A percentile compares a stretch with the other conserved stretches of the same genome.
phyloP scores from a whole-genome alignment of 1,140 invertebrate genomes.

The Agraylea sexmaculata region DNA sequence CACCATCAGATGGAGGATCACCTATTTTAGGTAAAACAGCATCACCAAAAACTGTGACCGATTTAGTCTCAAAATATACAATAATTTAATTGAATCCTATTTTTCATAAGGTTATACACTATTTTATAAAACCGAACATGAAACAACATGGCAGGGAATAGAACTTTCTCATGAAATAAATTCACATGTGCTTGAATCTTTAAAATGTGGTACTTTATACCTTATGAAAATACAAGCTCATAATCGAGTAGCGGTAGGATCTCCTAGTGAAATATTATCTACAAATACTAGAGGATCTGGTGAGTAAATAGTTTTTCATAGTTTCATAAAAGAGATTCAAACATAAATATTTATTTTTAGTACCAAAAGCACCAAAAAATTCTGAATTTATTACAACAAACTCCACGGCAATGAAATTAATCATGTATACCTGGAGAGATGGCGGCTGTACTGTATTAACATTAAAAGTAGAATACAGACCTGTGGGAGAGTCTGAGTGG shows the following conservation, averaged over 20 bases:
- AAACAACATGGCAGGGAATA: constrained; percentile 50
- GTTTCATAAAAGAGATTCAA: not conserved
- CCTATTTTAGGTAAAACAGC: constrained; percentile 48
- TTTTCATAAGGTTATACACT: constrained; percentile 47
- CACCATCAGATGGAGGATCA: constrained; percentile 46
- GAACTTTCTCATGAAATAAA: constrained; percentile 53
- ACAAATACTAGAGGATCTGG: constrained; percentile 52
- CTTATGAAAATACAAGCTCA: constrained; percentile 56
- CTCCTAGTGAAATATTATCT: constrained; percentile 50
- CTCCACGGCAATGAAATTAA: constrained; percentile 50
- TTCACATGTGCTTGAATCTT: constrained; percentile 54
- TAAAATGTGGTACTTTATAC: constrained; percentile 62
- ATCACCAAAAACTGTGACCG: not conserved
- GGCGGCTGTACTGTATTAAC: constrained; percentile 72
- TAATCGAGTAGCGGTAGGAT: constrained; percentile 58
- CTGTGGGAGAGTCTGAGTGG: constrained; percentile 36
- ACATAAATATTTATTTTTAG: constrained; percentile 26
- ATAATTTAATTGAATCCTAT: constrained; percentile 3
- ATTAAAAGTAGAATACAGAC: constrained; percentile 67
- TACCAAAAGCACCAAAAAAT: constrained; percentile 42
- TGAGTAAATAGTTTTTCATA: constrained; percentile 22
- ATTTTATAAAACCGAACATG: constrained; percentile 50
- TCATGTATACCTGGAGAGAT: constrained; percentile 63
- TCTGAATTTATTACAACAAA: constrained; percentile 48
- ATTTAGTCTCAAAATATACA: constrained; percentile 1